A percentile compares a stretch with the other conserved stretches of the same genome.
Evolutionary conservation across 2,113 vertebrate species (phyloP).

Genomic region (Edolisoma coerulescens): DNA sequence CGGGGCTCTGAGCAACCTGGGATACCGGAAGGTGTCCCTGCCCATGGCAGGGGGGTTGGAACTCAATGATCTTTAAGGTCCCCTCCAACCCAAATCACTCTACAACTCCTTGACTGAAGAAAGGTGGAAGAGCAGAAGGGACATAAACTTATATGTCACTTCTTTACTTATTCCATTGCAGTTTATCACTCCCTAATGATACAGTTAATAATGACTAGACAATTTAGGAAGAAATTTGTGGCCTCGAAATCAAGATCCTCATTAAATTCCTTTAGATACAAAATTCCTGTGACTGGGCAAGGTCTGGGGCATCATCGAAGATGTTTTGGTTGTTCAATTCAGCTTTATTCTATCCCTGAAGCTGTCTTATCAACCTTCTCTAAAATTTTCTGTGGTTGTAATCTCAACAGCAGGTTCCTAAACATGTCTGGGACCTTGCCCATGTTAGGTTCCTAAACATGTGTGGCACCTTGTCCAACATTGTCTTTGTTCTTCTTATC

Average conservation of each 20-base stretch:
- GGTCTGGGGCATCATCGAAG: background rate
- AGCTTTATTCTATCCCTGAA: background rate
- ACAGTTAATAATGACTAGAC: background rate
- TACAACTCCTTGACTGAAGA: background rate
- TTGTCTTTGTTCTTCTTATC: background rate
- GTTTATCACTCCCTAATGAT: background rate
- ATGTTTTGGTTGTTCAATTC: background rate
- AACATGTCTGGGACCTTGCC: background rate
- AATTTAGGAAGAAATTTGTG: background rate
- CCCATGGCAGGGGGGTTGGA: background rate
- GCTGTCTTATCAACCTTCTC: background rate
- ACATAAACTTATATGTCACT: background rate
- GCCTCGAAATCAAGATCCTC: background rate
- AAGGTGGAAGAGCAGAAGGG: background rate
- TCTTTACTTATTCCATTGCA: background rate
- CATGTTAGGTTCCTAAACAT: background rate
- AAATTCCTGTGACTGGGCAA: background rate
- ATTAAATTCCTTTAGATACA: background rate
- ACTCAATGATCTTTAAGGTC: background rate
- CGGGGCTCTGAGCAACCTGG: background rate
- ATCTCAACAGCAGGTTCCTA: background rate
- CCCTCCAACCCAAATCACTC: background rate
- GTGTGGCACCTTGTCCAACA: background rate
- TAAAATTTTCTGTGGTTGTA: background rate
- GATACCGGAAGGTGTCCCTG: background rate